phyloP scores from a whole-genome alignment of 2,113 vertebrate species.

The Crotalus tigris region DNA sequence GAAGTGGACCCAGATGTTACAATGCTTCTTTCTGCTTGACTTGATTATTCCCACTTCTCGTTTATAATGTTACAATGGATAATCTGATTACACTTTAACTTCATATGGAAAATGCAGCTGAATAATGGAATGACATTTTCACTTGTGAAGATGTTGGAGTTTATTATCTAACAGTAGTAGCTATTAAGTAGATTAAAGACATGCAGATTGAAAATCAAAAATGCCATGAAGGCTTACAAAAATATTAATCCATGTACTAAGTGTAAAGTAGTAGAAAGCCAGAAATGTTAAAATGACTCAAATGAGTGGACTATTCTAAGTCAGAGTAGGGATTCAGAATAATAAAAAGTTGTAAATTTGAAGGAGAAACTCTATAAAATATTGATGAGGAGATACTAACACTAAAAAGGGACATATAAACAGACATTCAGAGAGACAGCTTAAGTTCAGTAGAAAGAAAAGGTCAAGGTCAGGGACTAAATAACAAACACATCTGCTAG shows the following conservation, averaged over 20 bases:
- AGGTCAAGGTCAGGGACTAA: background rate
- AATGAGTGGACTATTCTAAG: background rate
- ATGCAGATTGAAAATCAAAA: background rate
- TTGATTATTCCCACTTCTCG: background rate
- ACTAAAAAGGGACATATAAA: background rate
- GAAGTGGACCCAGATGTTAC: background rate
- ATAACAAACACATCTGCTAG: background rate
- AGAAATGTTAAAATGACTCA: background rate
- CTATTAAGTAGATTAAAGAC: background rate
- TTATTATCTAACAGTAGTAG: constrained; percentile 2
- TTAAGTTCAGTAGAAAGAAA: background rate
- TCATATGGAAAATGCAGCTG: background rate
- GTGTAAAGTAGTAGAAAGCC: background rate
- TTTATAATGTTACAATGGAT: background rate
- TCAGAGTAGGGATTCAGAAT: background rate
- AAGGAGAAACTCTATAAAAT: background rate
- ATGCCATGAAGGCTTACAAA: background rate
- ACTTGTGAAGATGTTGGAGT: constrained; percentile 8
- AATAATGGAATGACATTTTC: constrained; percentile 5
- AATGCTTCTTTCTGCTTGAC: background rate
- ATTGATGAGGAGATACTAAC: background rate
- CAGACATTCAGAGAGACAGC: background rate
- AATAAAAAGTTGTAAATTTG: background rate
- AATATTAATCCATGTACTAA: background rate
- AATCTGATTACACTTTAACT: constrained; percentile 9